Conservation (phyloP, 2,113 vertebrate genomes). For the Cavia aperea region DNA sequence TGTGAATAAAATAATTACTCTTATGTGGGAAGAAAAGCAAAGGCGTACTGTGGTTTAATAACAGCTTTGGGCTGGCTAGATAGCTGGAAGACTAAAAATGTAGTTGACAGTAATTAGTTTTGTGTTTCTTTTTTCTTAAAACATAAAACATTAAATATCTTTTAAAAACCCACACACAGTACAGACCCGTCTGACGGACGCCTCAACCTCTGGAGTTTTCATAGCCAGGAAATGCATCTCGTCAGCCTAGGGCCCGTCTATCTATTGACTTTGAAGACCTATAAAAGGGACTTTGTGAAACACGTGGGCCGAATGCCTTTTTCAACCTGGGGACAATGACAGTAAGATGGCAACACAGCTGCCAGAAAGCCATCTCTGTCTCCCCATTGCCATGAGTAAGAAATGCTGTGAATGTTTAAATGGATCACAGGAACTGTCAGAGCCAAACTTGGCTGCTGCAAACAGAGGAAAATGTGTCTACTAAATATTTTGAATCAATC, state of each 20-base stretch:
- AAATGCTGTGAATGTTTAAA: conserved; percentile 38
- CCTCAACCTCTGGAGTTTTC: conserved; percentile 42
- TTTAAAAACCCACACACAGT: conserved; percentile 51
- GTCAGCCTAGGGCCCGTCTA: conserved; percentile 31
- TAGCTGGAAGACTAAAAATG: conserved; percentile 71
- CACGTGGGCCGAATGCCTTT: background rate
- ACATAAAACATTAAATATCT: conserved; percentile 65
- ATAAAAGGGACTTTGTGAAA: background rate
- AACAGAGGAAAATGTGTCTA: background rate
- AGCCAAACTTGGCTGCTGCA: background rate
- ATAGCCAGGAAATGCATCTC: background rate
- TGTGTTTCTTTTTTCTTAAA: conserved; percentile 66
- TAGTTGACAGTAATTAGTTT: conserved; percentile 77
- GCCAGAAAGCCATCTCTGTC: background rate
- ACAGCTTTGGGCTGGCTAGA: conserved; percentile 65
- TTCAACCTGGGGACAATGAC: background rate
- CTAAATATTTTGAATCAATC: conserved; percentile 52
- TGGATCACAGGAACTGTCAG: conserved; percentile 12
- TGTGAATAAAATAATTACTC: conserved; percentile 77
- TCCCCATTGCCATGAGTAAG: conserved; percentile 5
- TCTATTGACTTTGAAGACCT: conserved; percentile 44
- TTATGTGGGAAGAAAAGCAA: conserved; percentile 73
- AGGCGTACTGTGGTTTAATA: conserved; percentile 76
- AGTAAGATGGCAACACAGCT: background rate
- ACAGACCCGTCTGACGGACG: conserved; percentile 58